phyloP scores from a whole-genome alignment of 2,888 invertebrate species.

The Pimpla rufipes region DNA sequence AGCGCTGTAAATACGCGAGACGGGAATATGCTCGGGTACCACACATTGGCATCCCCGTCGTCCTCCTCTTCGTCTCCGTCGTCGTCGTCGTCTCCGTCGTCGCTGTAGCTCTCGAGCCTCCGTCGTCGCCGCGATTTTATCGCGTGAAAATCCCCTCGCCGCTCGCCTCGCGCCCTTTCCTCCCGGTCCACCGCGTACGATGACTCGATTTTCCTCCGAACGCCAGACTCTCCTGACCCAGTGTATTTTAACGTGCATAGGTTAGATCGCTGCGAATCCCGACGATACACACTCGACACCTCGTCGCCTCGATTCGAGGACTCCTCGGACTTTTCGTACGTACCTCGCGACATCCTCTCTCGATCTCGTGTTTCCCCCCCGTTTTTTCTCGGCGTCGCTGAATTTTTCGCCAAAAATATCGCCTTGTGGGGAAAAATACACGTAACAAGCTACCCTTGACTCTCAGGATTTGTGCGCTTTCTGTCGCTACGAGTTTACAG shows the following conservation, averaged over 20 bases:
- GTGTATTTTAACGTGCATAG: conserved; percentile 61
- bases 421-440: not conserved
- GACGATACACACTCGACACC: conserved; percentile 29
- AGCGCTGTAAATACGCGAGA: conserved; percentile 74
- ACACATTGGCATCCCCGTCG: conserved; percentile 75
- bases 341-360: conserved; percentile 27
- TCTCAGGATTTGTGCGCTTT: not conserved
- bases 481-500: not conserved
- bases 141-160: no score
- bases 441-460: not conserved
- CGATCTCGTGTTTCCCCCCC: not conserved
- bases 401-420: not conserved
- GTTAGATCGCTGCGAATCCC: conserved; percentile 56
- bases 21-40: conserved; percentile 81
- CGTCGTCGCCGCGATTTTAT: no score
- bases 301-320: conserved; percentile 58
- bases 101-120: conserved; percentile 67
- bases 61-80: conserved; percentile 47
- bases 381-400: not conserved
- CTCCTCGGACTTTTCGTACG: conserved; percentile 56
- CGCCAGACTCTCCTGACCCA: conserved; percentile 41
- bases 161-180: not conserved
- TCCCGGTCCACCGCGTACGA: conserved; percentile 22
- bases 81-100: conserved; percentile 24
- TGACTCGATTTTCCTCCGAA: conserved; percentile 52